Base-by-base conservation (phyloP, 2,113 vertebrate species). In the Amia ocellicauda region DNA sequence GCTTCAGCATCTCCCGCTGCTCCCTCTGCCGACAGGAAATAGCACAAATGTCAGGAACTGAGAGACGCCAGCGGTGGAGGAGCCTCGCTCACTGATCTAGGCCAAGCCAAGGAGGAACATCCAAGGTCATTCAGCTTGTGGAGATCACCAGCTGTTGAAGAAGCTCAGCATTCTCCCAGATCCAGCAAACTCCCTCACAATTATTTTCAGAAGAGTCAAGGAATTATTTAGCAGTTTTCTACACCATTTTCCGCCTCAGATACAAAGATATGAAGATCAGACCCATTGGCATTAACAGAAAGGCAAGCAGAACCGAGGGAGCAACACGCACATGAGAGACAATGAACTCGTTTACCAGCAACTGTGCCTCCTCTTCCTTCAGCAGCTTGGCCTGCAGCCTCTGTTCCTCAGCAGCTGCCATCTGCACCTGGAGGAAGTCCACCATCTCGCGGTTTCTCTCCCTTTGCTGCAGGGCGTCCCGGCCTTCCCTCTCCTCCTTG, bases 301-400 rank as follows among this genome's bases (percentile, higher is more conserved):
- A n/a, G n/a, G n/a, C n/a, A n/a, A n/a, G n/a, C n/a, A n/a, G n/a
- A n/a, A n/a, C n/a, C n/a, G n/a, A n/a, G n/a, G n/a, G n/a, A n/a
- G n/a, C n/a, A n/a, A n/a, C n/a, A n/a, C n/a, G n/a, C n/a, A n/a
- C n/a, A n/a, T n/a, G n/a, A n/a, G n/a, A n/a, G n/a, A n/a, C n/a
- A n/a, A n/a, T 17, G 10, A 47, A 19, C 11, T 5, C 4, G 2
- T 62, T 1, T 78, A 98, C 96, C 92, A 88, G 61, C 13, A 84
- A 36, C 7, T 41, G 67, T 0, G 88, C 87, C 69, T 95, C 92
- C 62, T 96, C 89, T 17, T 89, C 83, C 45, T 88, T 88, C 58
- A 85, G 80, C 52, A 53, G 28, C 67, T 54, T 81, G 0, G 13
- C 67, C 4, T 79, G 78, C 60, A 71, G 68, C 31, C 60, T 83